phyloP scores from a whole-genome alignment of 2,888 invertebrate species.

The Nebria brevicollis region DNA sequence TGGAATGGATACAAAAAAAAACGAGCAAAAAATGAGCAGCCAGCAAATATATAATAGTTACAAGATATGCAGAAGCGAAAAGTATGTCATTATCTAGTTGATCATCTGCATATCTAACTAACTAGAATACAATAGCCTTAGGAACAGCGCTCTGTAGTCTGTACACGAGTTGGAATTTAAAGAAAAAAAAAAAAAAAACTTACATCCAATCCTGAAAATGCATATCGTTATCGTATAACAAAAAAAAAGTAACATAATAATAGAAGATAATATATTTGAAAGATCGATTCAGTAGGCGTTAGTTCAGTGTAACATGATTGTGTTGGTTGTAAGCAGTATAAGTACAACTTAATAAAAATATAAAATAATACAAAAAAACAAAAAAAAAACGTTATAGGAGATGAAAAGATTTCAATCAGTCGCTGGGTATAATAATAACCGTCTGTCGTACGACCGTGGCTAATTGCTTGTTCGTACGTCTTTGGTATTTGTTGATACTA shows the following conservation, averaged over 20 bases:
- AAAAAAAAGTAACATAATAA: conserved; percentile 29
- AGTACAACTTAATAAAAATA: conserved; percentile 57
- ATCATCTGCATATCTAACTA: conserved; percentile 36
- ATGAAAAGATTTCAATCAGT: conserved; percentile 49
- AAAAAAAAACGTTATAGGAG: conserved; percentile 5
- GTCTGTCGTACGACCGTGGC: conserved; percentile 37
- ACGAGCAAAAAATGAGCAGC: conserved; percentile 26
- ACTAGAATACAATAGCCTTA: conserved; percentile 47
- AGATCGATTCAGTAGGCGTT: conserved; percentile 56
- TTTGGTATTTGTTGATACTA: conserved; percentile 61
- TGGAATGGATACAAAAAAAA: conserved; percentile 33
- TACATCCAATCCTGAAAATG: conserved; percentile 61
- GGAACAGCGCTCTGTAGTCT: conserved; percentile 46
- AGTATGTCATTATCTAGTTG: background rate
- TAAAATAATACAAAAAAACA: conserved; percentile 30
- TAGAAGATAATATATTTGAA: conserved; percentile 45
- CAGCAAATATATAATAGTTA: conserved; percentile 14
- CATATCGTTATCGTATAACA: conserved; percentile 62
- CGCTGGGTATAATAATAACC: conserved; percentile 49
- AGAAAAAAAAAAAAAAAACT: conserved; percentile 22
- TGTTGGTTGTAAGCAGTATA: conserved; percentile 60
- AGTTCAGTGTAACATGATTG: conserved; percentile 62
- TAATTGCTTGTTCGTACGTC: conserved; percentile 43
- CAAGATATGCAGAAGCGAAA: conserved; percentile 11
- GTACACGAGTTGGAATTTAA: conserved; percentile 34